Base-by-base conservation (phyloP, 2,113 vertebrate genomes). In the Rhodinocichla rosea region DNA sequence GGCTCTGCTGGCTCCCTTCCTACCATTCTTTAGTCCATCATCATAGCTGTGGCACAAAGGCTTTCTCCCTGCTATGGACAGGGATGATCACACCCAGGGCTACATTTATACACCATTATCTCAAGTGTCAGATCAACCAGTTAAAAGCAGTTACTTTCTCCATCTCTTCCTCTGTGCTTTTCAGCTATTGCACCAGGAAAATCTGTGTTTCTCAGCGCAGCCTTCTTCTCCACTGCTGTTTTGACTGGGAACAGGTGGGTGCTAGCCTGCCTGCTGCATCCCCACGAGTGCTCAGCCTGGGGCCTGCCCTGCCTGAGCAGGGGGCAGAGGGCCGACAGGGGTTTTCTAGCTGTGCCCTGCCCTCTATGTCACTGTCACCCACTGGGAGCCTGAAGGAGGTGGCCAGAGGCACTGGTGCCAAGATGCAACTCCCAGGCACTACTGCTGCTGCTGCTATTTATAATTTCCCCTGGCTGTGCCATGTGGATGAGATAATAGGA, bases 371-470 rank as follows among this genome's bases (percentile, higher is more conserved):
- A 81, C 40, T 32, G 35, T 11, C 42, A 80, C 18, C 7, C 47
- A 20, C n/a, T 28, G 4, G 32, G 15, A 95, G 78, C 88, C 92
- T 91, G 83, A 35, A 35, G 35, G 88, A 90, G 85, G 86, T 90
- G 75, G 80, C 90, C 60, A 52, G 74, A 77, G 67, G 56, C 90
- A 69, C 32, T 6, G 0, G 27, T 63, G 83, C 95, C 91, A 95
- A 91, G 90, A 44, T 77, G 92, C 56, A 85, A 67, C 91, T 96
- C 94, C 79, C 92, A 90, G 75, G 92, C 81, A 81, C 70, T 93
- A 70, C 86, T 35, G 17, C 18, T 77, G 17, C 18, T 77, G 73
- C 73, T 81, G 81, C 88, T 96, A 78, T 94, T 96, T 96, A 82
- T 95, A 92, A 73, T 83, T 65, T 57, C 56, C 60, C 28, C 67